Evolutionary conservation across 2,113 vertebrate species (phyloP), one percentile per base, ranked within the genome.

Genomic region (Eretmochelys imbricata): DNA sequence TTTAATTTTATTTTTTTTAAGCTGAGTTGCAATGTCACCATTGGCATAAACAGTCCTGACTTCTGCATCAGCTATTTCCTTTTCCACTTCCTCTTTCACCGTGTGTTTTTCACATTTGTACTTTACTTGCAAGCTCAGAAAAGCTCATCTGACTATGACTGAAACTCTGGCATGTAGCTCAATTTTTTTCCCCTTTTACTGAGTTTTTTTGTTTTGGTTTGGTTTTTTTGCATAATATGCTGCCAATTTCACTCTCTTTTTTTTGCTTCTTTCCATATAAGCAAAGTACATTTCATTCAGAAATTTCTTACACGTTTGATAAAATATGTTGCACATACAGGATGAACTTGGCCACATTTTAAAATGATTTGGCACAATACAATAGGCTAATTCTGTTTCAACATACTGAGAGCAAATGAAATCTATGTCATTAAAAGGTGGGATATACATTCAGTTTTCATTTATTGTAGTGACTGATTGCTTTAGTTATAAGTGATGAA

Each of bases 1-100:
- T 49, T 42, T 42, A 42, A 49, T 81, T 50, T 19, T 42, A 5
- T 84, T 8, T 25, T 48, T 92, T 93, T 19, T 10, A 72, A 29
- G 87, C 93, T 95, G 94, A 96, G 84, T 96, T 97, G 96, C 97
- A 97, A 95, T 86, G 92, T 97, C 97, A 97, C 94, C 82, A 17
- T 83, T 97, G 96, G 96, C 96, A 96, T 93, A 96, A 94, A 97
- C 89, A 97, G 75, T 48, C 91, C 76, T 93, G 91, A 95, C 93
- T 97, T 96, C 95, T 97, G 93, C 93, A 95, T 95, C 92, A 95
- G 89, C 93, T 96, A 95, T 97, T 97, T 97, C 96, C 96, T 96
- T 91, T 96, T 97, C 93, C 2, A 48, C 93, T 97, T 97, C 96
- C 97, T 95, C 80, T 89, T 92, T 82, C 91, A 96, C 92, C 85